Conservation (phyloP, 23 tunicate genomes). For the Clavelina lepadiformis region DNA sequence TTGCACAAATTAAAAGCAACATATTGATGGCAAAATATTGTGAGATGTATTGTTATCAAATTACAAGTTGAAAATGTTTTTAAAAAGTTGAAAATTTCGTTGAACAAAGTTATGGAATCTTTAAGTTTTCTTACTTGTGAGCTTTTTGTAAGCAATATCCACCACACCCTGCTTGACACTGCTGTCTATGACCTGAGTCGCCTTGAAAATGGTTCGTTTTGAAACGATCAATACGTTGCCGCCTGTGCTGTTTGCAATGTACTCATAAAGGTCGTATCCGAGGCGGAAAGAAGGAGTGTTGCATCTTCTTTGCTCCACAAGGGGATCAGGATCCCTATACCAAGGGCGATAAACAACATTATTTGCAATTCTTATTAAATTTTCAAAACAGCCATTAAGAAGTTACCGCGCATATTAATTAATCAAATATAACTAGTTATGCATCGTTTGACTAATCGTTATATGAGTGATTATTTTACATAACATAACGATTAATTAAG, state of each 20-base stretch:
- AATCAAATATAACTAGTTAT: no score
- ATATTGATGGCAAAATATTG: not conserved
- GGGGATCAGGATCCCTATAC: no score
- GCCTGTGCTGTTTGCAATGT: constrained; percentile 49
- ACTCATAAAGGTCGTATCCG: constrained; percentile 35
- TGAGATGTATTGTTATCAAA: not conserved
- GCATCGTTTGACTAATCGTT: no score
- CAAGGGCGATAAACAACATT: no score
- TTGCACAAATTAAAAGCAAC: not conserved
- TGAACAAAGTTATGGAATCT: no score
- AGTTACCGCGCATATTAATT: no score
- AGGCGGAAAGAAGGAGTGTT: constrained; percentile 19
- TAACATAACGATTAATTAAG: no score
- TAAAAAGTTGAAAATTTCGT: not conserved
- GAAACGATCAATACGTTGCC: constrained; percentile 28
- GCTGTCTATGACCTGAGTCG: constrained; percentile 36
- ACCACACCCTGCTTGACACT: constrained; percentile 46
- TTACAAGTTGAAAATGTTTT: not conserved
- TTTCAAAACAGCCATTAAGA: no score
- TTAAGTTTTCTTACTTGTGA: constrained; percentile 10
- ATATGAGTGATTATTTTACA: no score
- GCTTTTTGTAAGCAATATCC: constrained; percentile 5
- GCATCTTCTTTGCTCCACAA: constrained; percentile 19
- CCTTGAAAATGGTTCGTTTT: constrained; percentile 28
- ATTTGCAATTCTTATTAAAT: no score